These are phyloP conservation scores for Limnephilus auricula DNA, from an alignment of 2,888 invertebrate species.

Conservation along the genomic window DNA sequence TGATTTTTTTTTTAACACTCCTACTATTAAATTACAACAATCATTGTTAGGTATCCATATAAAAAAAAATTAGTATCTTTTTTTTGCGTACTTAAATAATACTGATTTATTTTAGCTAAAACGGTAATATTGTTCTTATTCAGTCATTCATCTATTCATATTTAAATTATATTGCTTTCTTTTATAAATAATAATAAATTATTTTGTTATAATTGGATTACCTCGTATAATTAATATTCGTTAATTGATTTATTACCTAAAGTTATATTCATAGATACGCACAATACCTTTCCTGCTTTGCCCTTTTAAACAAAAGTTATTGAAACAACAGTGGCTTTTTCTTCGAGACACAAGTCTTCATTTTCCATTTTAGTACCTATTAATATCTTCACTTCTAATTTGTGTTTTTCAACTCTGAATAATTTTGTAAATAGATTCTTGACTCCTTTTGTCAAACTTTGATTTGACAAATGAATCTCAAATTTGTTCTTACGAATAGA, in stretches of 20 bases:
- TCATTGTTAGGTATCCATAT: not conserved
- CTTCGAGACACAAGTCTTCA: not conserved
- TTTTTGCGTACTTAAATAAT: not conserved
- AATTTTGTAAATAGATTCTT: constrained; percentile 10
- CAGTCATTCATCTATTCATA: not conserved
- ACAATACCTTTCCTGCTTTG: not conserved
- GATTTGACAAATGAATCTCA: constrained; percentile 11
- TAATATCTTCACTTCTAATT: not conserved
- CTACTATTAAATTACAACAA: not conserved
- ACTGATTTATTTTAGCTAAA: not conserved
- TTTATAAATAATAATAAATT: not conserved
- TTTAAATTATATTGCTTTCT: not conserved
- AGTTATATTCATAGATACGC: constrained; percentile 10
- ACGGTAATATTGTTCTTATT: not conserved
- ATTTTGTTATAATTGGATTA: constrained; percentile 13
- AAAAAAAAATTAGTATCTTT: no score
- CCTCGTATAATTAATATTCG: not conserved
- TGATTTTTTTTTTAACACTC: not conserved
- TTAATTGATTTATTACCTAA: not conserved
- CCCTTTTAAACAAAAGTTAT: not conserved
- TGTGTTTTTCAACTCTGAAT: not conserved
- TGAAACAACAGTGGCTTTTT: not conserved
- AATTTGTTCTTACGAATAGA: not conserved
- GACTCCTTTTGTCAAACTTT: not conserved
- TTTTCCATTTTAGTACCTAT: not conserved